Base-by-base conservation (phyloP, 2,888 invertebrate genomes). In the Ophonus ardosiacus region DNA sequence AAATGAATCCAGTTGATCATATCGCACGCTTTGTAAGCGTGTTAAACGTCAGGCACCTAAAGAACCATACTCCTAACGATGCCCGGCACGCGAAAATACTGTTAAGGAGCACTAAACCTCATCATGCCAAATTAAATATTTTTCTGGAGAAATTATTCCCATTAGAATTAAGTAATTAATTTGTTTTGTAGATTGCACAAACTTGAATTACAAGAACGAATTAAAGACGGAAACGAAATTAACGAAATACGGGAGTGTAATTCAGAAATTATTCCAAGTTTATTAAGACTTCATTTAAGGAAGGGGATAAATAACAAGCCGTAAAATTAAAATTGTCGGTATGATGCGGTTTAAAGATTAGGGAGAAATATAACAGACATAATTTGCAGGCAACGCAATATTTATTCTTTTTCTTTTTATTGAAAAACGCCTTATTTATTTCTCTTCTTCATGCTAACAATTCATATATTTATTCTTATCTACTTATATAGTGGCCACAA, bases 1-100 rank as follows among this genome's bases (percentile, higher is more conserved):
- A 43, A 74, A 74, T 74, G 71, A 74, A 74, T 74, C 31, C 43
- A n/a, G 68, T 68, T 74, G 71, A 74, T 74, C 71, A 74, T 74
- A 74, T 74, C 71, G 24, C 71, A n/a, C 71, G 21, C 71, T 74
- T 17, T 51, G 71, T 40, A 68, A 74, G 71, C 71, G 71, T 74
- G 71, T 74, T 74, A 74, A 74, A 43, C 51, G 43, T 43, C 71
- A 74, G 68, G 68, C 68, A 7, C 8, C 68, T 21, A 18, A 15
- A 38, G 68, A 15, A 15, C 15, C 21, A 21, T 13, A 13, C 21
- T 63, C 10, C 68, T 68, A 68, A 68, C 38, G 68, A 38, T 31
- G 7, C 68, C n/a, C n/a, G 38, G 1, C 68, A 68, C 68, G 68
- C 68, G 68, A 68, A 68, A 68, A 68, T n/a, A 68, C 31, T 38